Evolutionary conservation across 2,113 vertebrate species (phyloP).

Genomic region (Loxodonta africana): DNA sequence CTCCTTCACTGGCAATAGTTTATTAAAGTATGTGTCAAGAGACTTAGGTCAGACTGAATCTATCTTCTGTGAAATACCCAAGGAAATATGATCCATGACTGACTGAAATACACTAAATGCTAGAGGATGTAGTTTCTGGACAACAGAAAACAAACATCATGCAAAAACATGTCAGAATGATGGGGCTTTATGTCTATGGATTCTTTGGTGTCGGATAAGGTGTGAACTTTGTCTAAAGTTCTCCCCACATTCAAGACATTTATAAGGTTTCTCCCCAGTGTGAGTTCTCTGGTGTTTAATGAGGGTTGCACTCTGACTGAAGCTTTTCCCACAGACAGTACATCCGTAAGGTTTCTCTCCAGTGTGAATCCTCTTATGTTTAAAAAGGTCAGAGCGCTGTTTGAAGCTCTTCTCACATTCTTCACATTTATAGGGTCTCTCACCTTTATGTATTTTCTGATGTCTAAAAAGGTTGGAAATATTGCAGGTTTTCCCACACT

Average conservation of each 20-base stretch:
- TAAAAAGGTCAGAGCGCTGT: conserved; percentile 73
- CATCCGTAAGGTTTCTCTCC: conserved; percentile 81
- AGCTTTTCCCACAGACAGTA: conserved; percentile 74
- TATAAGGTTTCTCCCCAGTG: conserved; percentile 83
- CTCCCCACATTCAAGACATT: conserved; percentile 79
- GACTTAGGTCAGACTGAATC: neutral
- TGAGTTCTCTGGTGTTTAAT: conserved; percentile 80
- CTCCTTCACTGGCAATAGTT: neutral
- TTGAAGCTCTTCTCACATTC: conserved; percentile 78
- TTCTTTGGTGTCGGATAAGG: conserved; percentile 80
- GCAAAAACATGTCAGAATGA: conserved; percentile 32
- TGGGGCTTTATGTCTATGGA: conserved; percentile 72
- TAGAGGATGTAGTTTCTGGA: conserved; percentile 2
- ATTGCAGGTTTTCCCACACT: conserved; percentile 71
- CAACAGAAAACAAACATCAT: neutral
- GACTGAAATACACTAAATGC: conserved; percentile 5
- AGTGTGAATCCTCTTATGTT: conserved; percentile 76
- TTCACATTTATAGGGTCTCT: conserved; percentile 73
- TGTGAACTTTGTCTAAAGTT: conserved; percentile 82
- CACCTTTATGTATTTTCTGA: conserved; percentile 73
- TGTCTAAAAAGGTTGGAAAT: conserved; percentile 51
- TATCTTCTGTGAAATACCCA: neutral
- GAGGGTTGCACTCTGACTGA: conserved; percentile 81
- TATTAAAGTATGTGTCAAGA: neutral
- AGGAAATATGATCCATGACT: neutral